phyloP scores from a whole-genome alignment of 2,797 vertebrate genomes.

The Helostoma temminkii region DNA sequence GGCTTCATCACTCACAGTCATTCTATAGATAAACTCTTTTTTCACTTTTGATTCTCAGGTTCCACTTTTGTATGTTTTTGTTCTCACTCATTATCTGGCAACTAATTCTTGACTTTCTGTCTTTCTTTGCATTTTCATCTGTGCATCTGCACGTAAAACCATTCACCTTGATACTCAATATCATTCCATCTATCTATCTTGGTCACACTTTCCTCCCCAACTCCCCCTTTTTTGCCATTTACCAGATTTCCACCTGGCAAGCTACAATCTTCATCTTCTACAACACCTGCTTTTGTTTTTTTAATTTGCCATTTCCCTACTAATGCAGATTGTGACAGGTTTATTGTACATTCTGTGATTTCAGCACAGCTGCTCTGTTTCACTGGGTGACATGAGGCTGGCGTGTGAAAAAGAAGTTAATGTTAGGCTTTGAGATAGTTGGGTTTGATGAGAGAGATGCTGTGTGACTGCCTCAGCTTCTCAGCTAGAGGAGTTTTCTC shows the following conservation, averaged over 20 bases:
- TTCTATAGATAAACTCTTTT: constrained; percentile 25
- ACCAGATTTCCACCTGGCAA: constrained; percentile 55
- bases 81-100: constrained; percentile 37
- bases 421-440: constrained; percentile 55
- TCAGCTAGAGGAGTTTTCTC: constrained; percentile 53
- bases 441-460: constrained; percentile 57
- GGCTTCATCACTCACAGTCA: constrained; percentile 29
- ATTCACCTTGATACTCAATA: constrained; percentile 63
- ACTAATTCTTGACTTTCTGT: constrained; percentile 47
- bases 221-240: constrained; percentile 35
- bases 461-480: constrained; percentile 34
- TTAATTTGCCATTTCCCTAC: constrained; percentile 21
- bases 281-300: constrained; percentile 62
- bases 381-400: constrained; percentile 45
- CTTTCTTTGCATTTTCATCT: constrained; percentile 35
- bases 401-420: constrained; percentile 39
- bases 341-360: constrained; percentile 49
- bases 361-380: constrained; percentile 43
- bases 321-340: constrained; percentile 53
- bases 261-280: constrained; percentile 33
- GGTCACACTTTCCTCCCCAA: constrained; percentile 16
- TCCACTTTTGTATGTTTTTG: constrained; percentile 33
- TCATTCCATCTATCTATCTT: constrained; percentile 53
- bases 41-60: constrained; percentile 33
- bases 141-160: constrained; percentile 25